Base-by-base conservation (phyloP, 1,140 invertebrate genomes). In the Hormaphis cornu region DNA sequence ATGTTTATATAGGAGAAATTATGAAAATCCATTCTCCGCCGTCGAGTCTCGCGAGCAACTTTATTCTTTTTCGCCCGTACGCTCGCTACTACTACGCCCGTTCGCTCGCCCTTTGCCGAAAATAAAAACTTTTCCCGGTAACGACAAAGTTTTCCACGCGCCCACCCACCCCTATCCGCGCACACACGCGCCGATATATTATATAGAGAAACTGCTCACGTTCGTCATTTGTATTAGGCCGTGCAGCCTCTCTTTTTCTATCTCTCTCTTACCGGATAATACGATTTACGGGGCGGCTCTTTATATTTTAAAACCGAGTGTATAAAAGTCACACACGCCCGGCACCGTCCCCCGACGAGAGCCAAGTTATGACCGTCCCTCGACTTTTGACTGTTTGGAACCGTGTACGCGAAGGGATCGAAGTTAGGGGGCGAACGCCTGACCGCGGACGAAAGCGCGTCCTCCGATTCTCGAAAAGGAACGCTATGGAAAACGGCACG, bases 71-170 rank as follows among this genome's bases (percentile, higher is more conserved):
- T 33, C 9, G 4, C 9, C 9, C 9, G 5, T 33, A n/a, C n/a
- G n/a, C 30, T 24, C 14, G 22, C n/a, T 56, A 16, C 16, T 1
- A 16, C 2, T 33, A 33, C 9, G 9, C 30, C 4, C 30, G 30
- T 33, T 26, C 16, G 16, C 42, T 46, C 18, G 42, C 59, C 59
- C 42, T 63, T 48, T 50, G 28, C 42, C 20, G 44, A 48, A 66
- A 66, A 66, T 44, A 63, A 63, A 63, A 66, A 66, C 40, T 66
- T 66, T 66, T 48, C 26, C n/a, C 8, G 26, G 61, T 50, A 66
- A 46, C 61, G 42, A 66, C 61, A 50, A 66, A 66, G 61, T 66
- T 66, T 66, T 30, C 28, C 24, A 46, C 18, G 14, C 26, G 20
- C 44, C 14, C 2, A 16, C 30, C 4, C 12, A 33, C 28, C 7